phyloP scores from a whole-genome alignment of 1,140 invertebrate genomes.

The Caenorhabditis elegans region WBcel235 BX284604.4:7238501-7239000 shows the following conservation, averaged over 20 bases:
- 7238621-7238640: no score
- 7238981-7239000: constrained; percentile 76
- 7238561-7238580: no score
- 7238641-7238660: no score
- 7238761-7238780: constrained; percentile 83
- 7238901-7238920: constrained; percentile 65
- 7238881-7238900: constrained; percentile 82
- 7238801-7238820: constrained; percentile 56
- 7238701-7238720: constrained; percentile 63
- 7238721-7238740: constrained; percentile 75
- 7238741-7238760: constrained; percentile 90
- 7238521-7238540: no score
- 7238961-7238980: constrained; percentile 67
- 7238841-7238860: constrained; percentile 67
- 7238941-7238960: constrained; percentile 65
- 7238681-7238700: constrained; percentile 70
- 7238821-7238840: constrained; percentile 56
- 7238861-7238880: constrained; percentile 80
- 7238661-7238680: constrained; percentile 82
- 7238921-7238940: constrained; percentile 63
- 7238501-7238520: no score
- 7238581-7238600: no score
- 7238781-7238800: constrained; percentile 69
- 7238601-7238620: no score
- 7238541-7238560: no score